These are phyloP conservation scores for Chrysolophus pictus DNA, from an alignment of 2,797 vertebrate genomes.

Conservation along the genomic window DNA sequence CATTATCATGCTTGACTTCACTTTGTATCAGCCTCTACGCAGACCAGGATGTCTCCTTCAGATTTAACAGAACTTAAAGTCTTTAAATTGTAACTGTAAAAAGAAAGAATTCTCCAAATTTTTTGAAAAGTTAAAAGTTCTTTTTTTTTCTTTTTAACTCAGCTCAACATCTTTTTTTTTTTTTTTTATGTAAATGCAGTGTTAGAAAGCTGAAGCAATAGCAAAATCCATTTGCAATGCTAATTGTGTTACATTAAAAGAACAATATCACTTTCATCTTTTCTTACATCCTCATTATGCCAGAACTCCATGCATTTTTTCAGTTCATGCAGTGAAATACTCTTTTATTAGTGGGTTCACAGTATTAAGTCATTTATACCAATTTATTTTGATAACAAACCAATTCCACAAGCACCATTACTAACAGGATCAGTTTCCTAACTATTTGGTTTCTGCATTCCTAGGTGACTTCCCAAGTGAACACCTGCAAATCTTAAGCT, in stretches of 20 bases:
- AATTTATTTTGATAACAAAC: not conserved
- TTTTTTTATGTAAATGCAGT: not conserved
- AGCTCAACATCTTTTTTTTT: not conserved
- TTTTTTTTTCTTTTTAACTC: not conserved
- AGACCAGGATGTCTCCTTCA: not conserved
- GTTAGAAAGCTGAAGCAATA: not conserved
- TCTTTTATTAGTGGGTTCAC: not conserved
- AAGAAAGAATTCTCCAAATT: not conserved
- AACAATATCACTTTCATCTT: not conserved
- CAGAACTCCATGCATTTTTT: not conserved
- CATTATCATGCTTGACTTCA: not conserved
- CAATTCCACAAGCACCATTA: not conserved
- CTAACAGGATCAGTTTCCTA: not conserved
- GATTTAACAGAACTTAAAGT: not conserved
- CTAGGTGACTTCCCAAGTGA: not conserved
- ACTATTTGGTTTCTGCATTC: not conserved
- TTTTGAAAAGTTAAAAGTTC: not conserved
- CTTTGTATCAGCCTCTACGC: not conserved
- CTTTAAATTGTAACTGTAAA: slow-evolving; percentile 13
- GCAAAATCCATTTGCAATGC: not conserved
- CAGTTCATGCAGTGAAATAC: not conserved
- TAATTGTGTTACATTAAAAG: not conserved
- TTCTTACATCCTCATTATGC: not conserved
- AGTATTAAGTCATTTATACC: not conserved
- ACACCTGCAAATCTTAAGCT: not conserved